Base-by-base conservation (phyloP, 1,140 invertebrate genomes). In the Drosophila gunungcola region DNA sequence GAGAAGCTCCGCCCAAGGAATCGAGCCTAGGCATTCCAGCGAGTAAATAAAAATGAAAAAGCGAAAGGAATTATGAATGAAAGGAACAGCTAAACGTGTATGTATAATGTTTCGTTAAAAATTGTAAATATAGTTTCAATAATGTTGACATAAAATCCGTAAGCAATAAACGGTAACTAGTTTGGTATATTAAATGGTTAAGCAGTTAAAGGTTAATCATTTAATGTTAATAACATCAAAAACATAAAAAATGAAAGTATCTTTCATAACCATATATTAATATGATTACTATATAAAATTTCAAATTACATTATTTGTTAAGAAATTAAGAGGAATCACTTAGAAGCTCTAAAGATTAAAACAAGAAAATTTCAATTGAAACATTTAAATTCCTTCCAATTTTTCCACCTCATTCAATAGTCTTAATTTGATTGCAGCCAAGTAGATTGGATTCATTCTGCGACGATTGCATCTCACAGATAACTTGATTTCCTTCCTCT, bases 381-480 rank as follows among this genome's bases (percentile, higher is more conserved):
- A 16, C 39, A 41, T 46, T 69, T 36, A 9, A 9, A 29, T 29
- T 36, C 16, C 36, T 12, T 36, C n/a, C n/a, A 12, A 54, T 45
- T 36, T 34, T 34, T 41, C 10, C 10, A 16, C n/a, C 65, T 56
- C 67, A 56, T 69, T 70, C 51, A 70, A 70, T 70, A 69, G 55
- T 70, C 67, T 54, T 51, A 69, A 70, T 69, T 55, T 34, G 48
- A 69, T 69, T 70, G 16, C 46, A 48, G 51, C 36, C 10, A 70
- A 70, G 65, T 41, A 70, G 67, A 70, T 70, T 69, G 64, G 42
- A 70, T 70, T 70, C 42, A 57, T 56, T 70, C 43, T 56, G 45
- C 29, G 36, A 69, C 64, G 64, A 70, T 70, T 70, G 67, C 67
- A 70, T 41, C 64, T 34, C n/a, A 6, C 36, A 56, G 67, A 70